A percentile compares a stretch with the other conserved stretches of the same genome.
Conservation (phyloP, 2,797 vertebrate species). For the Molossus molossus region DNA sequence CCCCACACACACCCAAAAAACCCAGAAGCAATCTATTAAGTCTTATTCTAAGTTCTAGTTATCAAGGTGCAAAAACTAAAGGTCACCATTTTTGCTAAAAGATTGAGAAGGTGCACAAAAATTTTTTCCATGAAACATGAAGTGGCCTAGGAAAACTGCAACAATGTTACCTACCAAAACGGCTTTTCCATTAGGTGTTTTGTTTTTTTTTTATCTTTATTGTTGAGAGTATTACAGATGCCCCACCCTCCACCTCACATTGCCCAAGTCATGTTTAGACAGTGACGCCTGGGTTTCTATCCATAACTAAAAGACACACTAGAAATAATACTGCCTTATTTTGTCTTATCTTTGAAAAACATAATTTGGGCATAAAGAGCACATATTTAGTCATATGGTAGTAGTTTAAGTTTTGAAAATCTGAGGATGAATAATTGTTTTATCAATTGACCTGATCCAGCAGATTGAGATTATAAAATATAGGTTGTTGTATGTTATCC, state of each 20-base stretch:
- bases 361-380: background rate
- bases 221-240: too few species aligned
- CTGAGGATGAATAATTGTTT: conserved; percentile 63
- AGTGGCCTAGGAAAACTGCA: background rate
- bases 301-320: conserved; percentile 45
- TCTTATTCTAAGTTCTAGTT: background rate
- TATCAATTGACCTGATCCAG: conserved; percentile 61
- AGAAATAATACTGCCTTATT: conserved; percentile 59
- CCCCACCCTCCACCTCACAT: too few species aligned
- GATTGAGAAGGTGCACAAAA: background rate
- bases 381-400: background rate
- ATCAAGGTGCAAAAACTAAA: background rate
- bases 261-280: background rate
- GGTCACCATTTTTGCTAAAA: background rate
- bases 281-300: conserved; percentile 8
- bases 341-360: conserved; percentile 28
- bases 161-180: background rate
- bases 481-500: background rate
- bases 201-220: too few species aligned
- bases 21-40: background rate
- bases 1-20: background rate
- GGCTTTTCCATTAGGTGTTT: background rate
- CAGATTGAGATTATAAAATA: conserved; percentile 59
- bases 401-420: conserved; percentile 28
- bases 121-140: background rate